These are phyloP conservation scores for Megalopta genalis DNA, from an alignment of 1,140 invertebrate genomes.

Conservation along the genomic window DNA sequence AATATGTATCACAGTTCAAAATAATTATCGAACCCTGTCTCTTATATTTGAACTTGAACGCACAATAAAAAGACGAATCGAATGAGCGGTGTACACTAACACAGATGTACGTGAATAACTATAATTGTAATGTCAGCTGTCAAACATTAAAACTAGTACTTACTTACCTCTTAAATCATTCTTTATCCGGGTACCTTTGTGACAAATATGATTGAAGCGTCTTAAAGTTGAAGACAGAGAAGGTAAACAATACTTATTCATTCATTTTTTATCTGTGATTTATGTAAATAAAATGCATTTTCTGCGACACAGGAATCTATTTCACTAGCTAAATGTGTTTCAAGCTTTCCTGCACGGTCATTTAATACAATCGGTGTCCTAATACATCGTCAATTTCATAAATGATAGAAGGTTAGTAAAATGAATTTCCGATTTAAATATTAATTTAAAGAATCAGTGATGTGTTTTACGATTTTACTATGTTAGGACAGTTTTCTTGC, in stretches of 20 bases:
- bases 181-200: not conserved
- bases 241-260: conserved; percentile 21
- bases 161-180: not conserved
- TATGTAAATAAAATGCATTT: not conserved
- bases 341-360: not conserved
- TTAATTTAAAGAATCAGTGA: not conserved
- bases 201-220: conserved; percentile 30
- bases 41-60: no score
- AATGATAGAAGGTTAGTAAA: not conserved
- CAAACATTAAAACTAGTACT: not conserved
- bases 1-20: no score
- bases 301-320: not conserved
- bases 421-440: conserved; percentile 1
- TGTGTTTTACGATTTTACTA: not conserved
- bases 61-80: no score
- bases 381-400: not conserved
- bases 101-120: no score
- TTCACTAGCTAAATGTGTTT: not conserved
- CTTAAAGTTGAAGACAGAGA: not conserved
- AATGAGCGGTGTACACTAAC: no score
- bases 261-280: not conserved
- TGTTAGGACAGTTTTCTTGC: not conserved
- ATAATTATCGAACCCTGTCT: no score
- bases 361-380: not conserved
- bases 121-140: no score